Conservation (phyloP, 2,888 invertebrate genomes). For the Blastobasis adustella region DNA sequence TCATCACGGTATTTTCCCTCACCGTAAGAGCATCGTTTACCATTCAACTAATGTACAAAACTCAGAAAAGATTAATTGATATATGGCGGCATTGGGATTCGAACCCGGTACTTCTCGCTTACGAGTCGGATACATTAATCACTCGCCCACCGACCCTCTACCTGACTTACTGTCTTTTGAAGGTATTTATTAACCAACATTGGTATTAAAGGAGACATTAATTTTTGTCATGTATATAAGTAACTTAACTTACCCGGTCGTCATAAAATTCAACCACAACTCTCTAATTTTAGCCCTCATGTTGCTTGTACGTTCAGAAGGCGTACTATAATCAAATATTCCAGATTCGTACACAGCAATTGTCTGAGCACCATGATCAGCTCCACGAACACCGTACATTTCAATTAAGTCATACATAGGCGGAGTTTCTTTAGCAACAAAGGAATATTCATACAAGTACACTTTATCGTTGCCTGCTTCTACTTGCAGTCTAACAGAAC, state of each 20-base stretch:
- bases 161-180: too few relatives aligned
- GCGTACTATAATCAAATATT: neutral
- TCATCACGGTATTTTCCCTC: too few relatives aligned
- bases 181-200: too few relatives aligned
- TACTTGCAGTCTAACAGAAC: conserved; percentile 21
- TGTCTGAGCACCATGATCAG: conserved; percentile 27
- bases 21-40: too few relatives aligned
- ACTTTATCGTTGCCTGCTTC: conserved; percentile 25
- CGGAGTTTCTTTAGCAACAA: conserved; percentile 19
- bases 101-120: too few relatives aligned
- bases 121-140: too few relatives aligned
- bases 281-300: conserved; percentile 22
- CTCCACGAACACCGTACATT: conserved; percentile 24
- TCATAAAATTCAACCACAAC: conserved; percentile 36
- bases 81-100: too few relatives aligned
- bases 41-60: too few relatives aligned
- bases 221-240: too few relatives aligned
- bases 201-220: too few relatives aligned
- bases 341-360: conserved; percentile 20
- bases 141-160: too few relatives aligned
- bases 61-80: too few relatives aligned
- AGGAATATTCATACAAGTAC: conserved; percentile 32
- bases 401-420: conserved; percentile 10
- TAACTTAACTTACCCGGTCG: conserved; percentile 33
- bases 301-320: conserved; percentile 17